These are phyloP conservation scores for Athrips mouffetella DNA, from an alignment of 2,888 invertebrate species.

Conservation along the genomic window DNA sequence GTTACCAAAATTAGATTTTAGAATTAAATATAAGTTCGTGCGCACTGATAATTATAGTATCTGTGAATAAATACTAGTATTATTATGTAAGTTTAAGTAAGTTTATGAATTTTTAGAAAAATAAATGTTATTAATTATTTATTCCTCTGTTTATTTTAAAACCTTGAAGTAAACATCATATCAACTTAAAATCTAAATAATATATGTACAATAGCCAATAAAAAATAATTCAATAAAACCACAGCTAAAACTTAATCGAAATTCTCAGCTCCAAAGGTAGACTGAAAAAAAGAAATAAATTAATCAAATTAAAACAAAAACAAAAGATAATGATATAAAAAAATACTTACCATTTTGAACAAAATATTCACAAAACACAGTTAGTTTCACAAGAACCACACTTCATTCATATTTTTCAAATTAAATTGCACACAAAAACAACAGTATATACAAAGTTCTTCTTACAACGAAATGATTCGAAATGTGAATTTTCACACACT, in stretches of 20 bases:
- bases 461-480: no score
- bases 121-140: background rate
- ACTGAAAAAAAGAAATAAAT: conserved; percentile 58
- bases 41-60: conserved; percentile 37
- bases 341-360: conserved; percentile 17
- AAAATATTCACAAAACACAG: conserved; percentile 3
- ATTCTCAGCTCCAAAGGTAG: conserved; percentile 70
- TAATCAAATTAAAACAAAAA: conserved; percentile 18
- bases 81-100: conserved; percentile 30
- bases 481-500: no score
- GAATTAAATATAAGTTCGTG: conserved; percentile 42
- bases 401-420: background rate
- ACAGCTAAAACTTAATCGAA: conserved; percentile 36
- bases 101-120: conserved; percentile 30
- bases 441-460: conserved; percentile 21
- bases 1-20: conserved; percentile 42
- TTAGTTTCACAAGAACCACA: background rate
- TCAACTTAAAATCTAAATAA: background rate
- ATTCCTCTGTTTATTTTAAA: background rate
- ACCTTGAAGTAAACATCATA: background rate
- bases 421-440: no score
- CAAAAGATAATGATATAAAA: conserved; percentile 16
- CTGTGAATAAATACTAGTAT: conserved; percentile 30
- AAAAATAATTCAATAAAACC: conserved; percentile 22
- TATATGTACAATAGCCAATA: conserved; percentile 19